phyloP scores from a whole-genome alignment of 2,888 invertebrate genomes.

The Rotaria magnacalcarata region DNA sequence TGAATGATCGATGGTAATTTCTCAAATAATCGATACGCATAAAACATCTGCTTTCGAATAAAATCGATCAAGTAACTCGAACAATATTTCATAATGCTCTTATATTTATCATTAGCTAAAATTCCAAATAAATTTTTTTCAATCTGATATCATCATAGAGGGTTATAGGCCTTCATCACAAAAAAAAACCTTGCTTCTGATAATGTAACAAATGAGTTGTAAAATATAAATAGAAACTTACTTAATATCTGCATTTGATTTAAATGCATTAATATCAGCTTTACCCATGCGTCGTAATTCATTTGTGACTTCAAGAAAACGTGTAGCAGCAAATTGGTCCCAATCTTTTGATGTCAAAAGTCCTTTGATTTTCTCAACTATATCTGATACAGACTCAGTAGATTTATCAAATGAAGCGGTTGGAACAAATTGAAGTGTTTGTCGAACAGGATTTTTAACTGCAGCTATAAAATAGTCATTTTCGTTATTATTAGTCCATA shows the following conservation, averaged over 20 bases:
- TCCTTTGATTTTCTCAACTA: constrained; percentile 6
- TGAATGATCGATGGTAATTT: too few species aligned
- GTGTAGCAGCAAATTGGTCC: neutral
- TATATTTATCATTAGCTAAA: too few species aligned
- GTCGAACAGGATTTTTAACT: neutral
- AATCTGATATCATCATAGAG: too few species aligned
- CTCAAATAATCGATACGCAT: too few species aligned
- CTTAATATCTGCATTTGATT: constrained; percentile 3
- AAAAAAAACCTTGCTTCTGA: too few species aligned
- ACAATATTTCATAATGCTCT: too few species aligned
- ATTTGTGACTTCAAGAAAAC: neutral
- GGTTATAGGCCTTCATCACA: too few species aligned
- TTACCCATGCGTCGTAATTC: constrained; percentile 23
- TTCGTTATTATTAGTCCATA: too few species aligned
- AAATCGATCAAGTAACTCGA: too few species aligned
- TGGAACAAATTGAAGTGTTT: constrained; percentile 32
- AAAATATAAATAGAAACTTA: neutral
- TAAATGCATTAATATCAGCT: neutral
- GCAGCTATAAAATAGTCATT: neutral
- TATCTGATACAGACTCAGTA: neutral
- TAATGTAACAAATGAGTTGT: too few species aligned
- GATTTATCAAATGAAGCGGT: neutral
- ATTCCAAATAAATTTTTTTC: too few species aligned
- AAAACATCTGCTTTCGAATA: too few species aligned
- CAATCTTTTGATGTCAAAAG: constrained; percentile 18